Evolutionary conservation across 1,140 invertebrate genomes (phyloP).

Genomic region (Penaeus japonicus): DNA sequence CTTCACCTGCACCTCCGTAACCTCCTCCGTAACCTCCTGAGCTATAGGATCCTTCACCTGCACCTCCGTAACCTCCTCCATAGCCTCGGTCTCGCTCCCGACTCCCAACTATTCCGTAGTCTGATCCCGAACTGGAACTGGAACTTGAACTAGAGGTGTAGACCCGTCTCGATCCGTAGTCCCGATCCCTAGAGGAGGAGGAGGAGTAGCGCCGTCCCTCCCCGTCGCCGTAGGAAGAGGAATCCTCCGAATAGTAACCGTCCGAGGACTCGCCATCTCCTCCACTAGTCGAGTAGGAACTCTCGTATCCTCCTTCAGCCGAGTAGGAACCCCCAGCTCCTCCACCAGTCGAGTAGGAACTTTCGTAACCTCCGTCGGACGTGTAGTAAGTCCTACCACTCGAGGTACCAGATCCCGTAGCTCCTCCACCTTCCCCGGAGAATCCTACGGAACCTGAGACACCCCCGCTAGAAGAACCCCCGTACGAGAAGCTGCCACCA

Average conservation of each 20-base stretch:
- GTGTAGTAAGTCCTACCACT: no score
- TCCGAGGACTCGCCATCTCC: neutral
- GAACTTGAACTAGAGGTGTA: neutral
- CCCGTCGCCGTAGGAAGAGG: neutral
- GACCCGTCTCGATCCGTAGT: no score
- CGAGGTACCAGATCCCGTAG: no score
- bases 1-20: neutral
- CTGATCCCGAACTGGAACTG: neutral
- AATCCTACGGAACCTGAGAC: no score
- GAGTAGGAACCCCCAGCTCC: neutral
- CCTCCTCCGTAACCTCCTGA: slow-evolving; percentile 11
- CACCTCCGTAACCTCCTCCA: neutral
- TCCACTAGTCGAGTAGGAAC: neutral
- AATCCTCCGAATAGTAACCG: neutral
- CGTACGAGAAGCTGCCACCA: no score
- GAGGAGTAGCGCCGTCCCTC: neutral
- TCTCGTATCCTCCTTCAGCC: no score
- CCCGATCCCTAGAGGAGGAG: no score
- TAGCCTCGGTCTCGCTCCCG: neutral
- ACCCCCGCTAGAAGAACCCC: no score
- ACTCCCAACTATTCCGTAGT: neutral
- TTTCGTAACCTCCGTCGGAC: no score
- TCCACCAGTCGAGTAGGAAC: neutral
- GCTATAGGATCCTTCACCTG: neutral
- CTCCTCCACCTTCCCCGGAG: no score